Percentiles rank a stretch among this genome's conserved stretches.
These are phyloP conservation scores for Ormyrus nitidulus DNA, from an alignment of 2,888 invertebrate genomes.

Conservation along the genomic window DNA sequence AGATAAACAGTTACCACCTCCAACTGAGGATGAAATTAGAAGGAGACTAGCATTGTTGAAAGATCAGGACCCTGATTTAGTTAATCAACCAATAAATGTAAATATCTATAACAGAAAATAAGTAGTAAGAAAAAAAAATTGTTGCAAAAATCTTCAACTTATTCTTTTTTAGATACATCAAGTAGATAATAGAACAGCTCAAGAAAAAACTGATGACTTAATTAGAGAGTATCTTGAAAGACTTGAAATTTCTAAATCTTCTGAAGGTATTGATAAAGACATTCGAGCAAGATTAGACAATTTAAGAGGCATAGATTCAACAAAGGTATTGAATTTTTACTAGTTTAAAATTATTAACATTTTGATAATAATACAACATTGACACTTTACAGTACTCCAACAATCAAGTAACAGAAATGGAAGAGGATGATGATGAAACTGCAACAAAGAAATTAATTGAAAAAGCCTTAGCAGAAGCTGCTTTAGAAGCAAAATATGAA, in stretches of 20 bases:
- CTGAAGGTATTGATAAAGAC: constrained; percentile 69
- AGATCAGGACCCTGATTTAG: constrained; percentile 76
- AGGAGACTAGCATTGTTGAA: constrained; percentile 82
- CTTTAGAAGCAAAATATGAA: constrained; percentile 74
- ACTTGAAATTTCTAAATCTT: constrained; percentile 66
- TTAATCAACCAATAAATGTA: constrained; percentile 63
- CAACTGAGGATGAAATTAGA: constrained; percentile 82
- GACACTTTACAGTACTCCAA: constrained; percentile 22
- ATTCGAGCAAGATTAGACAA: constrained; percentile 73
- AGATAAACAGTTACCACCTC: constrained; percentile 75
- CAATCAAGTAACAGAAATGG: constrained; percentile 60
- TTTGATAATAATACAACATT: neutral
- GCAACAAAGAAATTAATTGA: constrained; percentile 70
- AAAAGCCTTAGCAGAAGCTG: constrained; percentile 76
- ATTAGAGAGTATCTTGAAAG: constrained; percentile 77
- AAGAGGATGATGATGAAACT: constrained; percentile 73
- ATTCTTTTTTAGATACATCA: constrained; percentile 62
- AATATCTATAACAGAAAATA: constrained; percentile 12
- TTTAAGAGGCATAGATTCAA: constrained; percentile 75
- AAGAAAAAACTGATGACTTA: constrained; percentile 85
- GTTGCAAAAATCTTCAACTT: neutral
- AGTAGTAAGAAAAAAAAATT: neutral
- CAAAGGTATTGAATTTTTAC: constrained; percentile 55
- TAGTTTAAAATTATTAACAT: constrained; percentile 9
- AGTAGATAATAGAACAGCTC: constrained; percentile 80